Evolutionary conservation across 23 tunicate species (phyloP), one percentile per base, ranked within the genome.

Genomic region (Ascidia mentula): DNA sequence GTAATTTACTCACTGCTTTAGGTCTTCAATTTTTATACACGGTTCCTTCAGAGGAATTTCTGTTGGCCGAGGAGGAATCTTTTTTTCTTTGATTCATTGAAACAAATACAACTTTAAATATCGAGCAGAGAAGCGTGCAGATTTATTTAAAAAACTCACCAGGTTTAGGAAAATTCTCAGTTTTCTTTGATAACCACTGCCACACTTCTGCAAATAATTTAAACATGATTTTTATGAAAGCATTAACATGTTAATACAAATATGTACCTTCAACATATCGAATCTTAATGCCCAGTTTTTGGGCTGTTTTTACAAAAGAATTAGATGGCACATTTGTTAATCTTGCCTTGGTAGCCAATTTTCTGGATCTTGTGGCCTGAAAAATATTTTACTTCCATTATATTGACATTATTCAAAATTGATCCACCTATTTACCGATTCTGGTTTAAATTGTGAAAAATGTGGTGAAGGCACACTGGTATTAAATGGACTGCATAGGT

Each of bases 11-110:
- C 22, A 76, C 87, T 45, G 37, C 24, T 76, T 76, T 36, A 60
- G 8, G 40, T 83, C 87, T 83, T 83, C 87, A 38, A 83, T 36
- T 65, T 83, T 83, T 1, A 83, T 24, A 34, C 87, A 83, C 15
- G 87, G 87, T 7, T 65, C 65, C 65, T 75, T 75, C 61, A 83
- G 34, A 31, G 31, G 46, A 22, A 83, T 83, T 42, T 75, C 81
- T 9, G 32, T 38, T 22, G 87, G 87, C 33, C 69, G 53, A 20
- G 38, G 31, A 30, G 74, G 37, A 30, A 2, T 22, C 1, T 70
- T 32, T 3, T 20, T 70, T 30, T 33, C 39, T 70, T 15, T 15
- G 17, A 45, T 45, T 45, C 18, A 45, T 45, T 15, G 7, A 32
- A 32, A 24, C 20, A 69, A 69, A 69, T 20, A 69, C 33, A 65